Percentiles rank a stretch among this genome's conserved stretches.
Evolutionary conservation across 2,113 vertebrate genomes (phyloP).

Genomic region (Colossoma macropomum): DNA sequence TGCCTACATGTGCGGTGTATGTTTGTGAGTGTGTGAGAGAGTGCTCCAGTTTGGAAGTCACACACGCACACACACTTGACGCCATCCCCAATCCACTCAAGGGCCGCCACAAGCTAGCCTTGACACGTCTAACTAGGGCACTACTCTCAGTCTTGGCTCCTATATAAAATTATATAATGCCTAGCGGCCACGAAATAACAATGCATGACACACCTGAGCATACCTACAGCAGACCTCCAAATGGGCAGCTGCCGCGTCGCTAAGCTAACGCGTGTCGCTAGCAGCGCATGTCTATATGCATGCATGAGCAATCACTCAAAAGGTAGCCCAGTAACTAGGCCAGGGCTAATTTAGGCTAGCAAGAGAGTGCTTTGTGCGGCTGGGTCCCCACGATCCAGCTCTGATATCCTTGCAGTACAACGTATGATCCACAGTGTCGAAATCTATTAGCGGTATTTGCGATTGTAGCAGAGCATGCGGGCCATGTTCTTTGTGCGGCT

Average conservation of each 20-base stretch:
- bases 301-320: constrained; percentile 38
- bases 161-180: constrained; percentile 37
- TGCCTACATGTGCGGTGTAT: constrained; percentile 17
- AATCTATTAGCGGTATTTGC: constrained; percentile 23
- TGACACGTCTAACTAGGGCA: constrained; percentile 37
- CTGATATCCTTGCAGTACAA: constrained; percentile 14
- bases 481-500: constrained; percentile 11
- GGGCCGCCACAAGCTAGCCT: constrained; percentile 20
- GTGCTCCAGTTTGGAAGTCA: not conserved
- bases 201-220: constrained; percentile 21
- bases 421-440: constrained; percentile 7
- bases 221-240: constrained; percentile 32
- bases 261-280: not conserved
- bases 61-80: constrained; percentile 17
- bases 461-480: not conserved
- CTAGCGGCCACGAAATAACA: constrained; percentile 10
- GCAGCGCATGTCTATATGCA: not conserved
- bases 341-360: constrained; percentile 23
- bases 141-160: constrained; percentile 27
- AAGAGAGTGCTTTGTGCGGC: not conserved
- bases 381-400: not conserved
- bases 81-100: constrained; percentile 21
- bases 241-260: constrained; percentile 11
- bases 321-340: constrained; percentile 17
- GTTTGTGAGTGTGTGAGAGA: constrained; percentile 26